phyloP scores from a whole-genome alignment of 2,888 invertebrate genomes.

The Drosophila dives region DNA sequence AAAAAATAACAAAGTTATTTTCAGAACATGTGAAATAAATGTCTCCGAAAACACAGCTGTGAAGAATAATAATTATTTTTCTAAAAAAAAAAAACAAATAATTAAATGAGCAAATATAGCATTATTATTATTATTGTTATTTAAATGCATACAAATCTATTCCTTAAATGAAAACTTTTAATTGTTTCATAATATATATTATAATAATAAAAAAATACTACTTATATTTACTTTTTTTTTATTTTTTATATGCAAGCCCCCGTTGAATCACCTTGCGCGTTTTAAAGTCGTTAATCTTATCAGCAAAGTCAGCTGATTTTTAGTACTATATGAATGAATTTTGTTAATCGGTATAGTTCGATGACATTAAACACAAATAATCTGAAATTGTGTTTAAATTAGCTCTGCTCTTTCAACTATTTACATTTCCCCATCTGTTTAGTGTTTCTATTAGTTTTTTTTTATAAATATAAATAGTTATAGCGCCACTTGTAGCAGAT shows the following conservation, averaged over 20 bases:
- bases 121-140: too few species aligned
- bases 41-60: background rate
- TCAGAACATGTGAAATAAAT: background rate
- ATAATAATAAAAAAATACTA: too few species aligned
- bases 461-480: slow-evolving; percentile 61
- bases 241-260: too few species aligned
- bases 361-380: slow-evolving; percentile 51
- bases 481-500: slow-evolving; percentile 39
- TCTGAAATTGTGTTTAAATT: slow-evolving; percentile 25
- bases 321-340: slow-evolving; percentile 46
- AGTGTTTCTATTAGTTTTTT: slow-evolving; percentile 11
- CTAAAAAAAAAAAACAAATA: background rate
- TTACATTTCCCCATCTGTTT: background rate
- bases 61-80: background rate
- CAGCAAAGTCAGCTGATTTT: slow-evolving; percentile 49
- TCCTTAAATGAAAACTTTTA: background rate
- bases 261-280: background rate
- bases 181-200: background rate
- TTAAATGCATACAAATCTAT: background rate
- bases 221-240: too few species aligned
- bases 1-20: background rate
- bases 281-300: slow-evolving; percentile 37
- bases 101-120: background rate
- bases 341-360: slow-evolving; percentile 1
- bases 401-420: slow-evolving; percentile 10